phyloP scores from a whole-genome alignment of 2,797 vertebrate genomes.

The Hapalemur alaotrensis region DNA sequence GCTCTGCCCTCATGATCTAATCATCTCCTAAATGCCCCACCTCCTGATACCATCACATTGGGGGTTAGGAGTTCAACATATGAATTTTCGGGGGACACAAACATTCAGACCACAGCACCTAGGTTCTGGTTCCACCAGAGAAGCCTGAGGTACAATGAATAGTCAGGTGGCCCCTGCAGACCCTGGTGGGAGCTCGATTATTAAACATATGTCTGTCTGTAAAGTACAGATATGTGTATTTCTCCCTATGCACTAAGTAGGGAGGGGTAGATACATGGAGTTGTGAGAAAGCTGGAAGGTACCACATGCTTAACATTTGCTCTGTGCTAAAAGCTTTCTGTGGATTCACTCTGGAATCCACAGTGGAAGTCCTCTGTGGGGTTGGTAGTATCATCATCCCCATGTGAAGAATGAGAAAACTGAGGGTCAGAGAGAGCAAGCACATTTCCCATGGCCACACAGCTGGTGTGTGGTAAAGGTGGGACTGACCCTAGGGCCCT shows the following conservation, averaged over 20 bases:
- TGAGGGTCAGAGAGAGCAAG: neutral
- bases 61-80: neutral
- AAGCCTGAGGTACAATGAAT: neutral
- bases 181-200: neutral
- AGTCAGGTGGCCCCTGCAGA: neutral
- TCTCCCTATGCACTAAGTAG: neutral
- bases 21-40: neutral
- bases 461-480: neutral
- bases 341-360: neutral
- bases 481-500: neutral
- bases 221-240: neutral
- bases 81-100: neutral
- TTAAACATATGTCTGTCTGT: neutral
- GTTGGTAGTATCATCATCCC: neutral
- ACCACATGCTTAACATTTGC: neutral
- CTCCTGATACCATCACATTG: neutral
- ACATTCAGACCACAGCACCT: neutral
- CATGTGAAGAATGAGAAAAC: neutral
- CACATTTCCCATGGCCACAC: neutral
- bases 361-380: neutral
- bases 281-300: neutral
- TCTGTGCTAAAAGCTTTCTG: neutral
- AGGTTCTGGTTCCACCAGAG: neutral
- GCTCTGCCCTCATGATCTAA: neutral
- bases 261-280: neutral